These are phyloP conservation scores for Mesopsocus fuscifrons DNA, from an alignment of 2,888 invertebrate genomes.

Conservation along the genomic window DNA sequence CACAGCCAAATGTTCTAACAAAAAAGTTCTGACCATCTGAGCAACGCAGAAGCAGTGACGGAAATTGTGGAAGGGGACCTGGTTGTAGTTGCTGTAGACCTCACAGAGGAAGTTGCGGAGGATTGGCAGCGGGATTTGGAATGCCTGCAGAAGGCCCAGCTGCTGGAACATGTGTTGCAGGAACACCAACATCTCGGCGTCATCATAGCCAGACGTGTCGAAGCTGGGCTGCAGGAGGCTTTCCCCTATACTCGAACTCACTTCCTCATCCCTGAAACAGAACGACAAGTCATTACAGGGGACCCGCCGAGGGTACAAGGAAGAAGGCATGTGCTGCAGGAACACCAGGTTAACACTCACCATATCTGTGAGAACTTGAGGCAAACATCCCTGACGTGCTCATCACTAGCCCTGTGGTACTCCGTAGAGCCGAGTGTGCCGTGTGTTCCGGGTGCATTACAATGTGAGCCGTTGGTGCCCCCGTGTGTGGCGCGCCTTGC, in stretches of 20 bases:
- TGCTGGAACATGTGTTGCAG: slow-evolving; percentile 69
- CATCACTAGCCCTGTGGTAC: neutral
- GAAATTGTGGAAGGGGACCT: slow-evolving; percentile 76
- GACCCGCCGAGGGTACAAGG: no score
- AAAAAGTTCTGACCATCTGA: slow-evolving; percentile 72
- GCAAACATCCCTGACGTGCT: neutral
- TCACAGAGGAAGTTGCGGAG: slow-evolving; percentile 53
- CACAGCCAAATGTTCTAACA: no score
- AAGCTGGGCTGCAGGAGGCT: slow-evolving; percentile 49
- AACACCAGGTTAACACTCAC: no score
- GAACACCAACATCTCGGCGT: slow-evolving; percentile 55
- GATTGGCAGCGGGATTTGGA: slow-evolving; percentile 49
- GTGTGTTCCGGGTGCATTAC: no score
- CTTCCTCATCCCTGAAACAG: slow-evolving; percentile 36
- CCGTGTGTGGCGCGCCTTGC: no score
- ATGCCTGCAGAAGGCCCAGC: slow-evolving; percentile 50
- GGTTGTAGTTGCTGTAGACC: slow-evolving; percentile 64
- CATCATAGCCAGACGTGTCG: slow-evolving; percentile 67
- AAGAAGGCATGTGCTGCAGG: no score
- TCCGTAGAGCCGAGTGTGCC: neutral
- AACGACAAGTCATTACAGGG: no score
- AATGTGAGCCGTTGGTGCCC: no score
- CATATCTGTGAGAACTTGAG: neutral
- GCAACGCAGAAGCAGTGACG: slow-evolving; percentile 73
- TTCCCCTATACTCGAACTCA: slow-evolving; percentile 39